Base-by-base conservation (phyloP, 2,797 vertebrate genomes). In the Fistularia commersonii region DNA sequence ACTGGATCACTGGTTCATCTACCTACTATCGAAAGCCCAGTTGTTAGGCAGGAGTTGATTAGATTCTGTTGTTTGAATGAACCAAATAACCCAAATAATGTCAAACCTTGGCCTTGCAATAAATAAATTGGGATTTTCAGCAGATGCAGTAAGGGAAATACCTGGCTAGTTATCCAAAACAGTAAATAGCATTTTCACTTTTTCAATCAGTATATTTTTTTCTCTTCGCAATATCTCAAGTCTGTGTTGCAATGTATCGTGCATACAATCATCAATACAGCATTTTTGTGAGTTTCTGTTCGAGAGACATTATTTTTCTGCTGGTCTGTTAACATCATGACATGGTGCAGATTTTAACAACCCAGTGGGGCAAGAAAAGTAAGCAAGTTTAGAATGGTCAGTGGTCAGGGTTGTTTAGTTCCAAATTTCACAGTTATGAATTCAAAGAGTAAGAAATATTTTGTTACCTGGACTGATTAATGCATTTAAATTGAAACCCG, bases 1-100 rank as follows among this genome's bases (percentile, higher is more conserved):
- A 45, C 72, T 74, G 79, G 82, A 88, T 82, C 69, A 57, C 70
- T 74, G 77, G 82, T 88, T 83, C 69, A 59, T 60, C 71, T 42
- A 62, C 46, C 76, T 65, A 64, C 74, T 54, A 47, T 57, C 50
- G 61, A 48, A 70, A 70, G 71, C 74, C 56, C 65, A 57, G 23
- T 54, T 62, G 60, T 75, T 31, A 70, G 56, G 43, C 41, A 39
- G 43, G 44, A 35, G 41, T 14, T 50, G 4, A 42, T 46, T 51
- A 63, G 54, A 61, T 59, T 54, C 44, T 51, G 36, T 48, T 9
- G 6, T 44, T 43, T 62, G 35, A 35, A 41, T 42, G 32, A 43
- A 57, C 48, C 5, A 11, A 7, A 36, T 23, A 23, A 2, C 23
- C 23, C 23, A 23, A 23, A 33, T 44, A 3, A 40, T 33, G 45